A percentile compares a stretch with the other conserved stretches of the same genome.
phyloP scores from a whole-genome alignment of 1,140 invertebrate genomes.

The Drosophila pectinifera region DNA sequence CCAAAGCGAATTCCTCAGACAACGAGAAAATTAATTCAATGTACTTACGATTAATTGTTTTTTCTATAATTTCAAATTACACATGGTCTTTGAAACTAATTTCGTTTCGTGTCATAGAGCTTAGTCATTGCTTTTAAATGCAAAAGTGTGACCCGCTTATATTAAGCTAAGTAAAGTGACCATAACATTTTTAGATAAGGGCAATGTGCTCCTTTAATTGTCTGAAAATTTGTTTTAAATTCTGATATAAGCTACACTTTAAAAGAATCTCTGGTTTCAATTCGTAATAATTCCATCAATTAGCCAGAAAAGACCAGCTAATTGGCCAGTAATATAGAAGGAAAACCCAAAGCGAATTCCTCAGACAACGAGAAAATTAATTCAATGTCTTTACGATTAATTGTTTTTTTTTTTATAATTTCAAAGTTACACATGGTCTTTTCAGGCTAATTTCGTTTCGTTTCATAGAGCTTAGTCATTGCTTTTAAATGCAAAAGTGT shows the following conservation, averaged over 20 bases:
- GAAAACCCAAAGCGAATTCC: no score
- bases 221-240: no score
- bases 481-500: neutral
- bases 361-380: neutral
- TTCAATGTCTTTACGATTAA: neutral
- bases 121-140: neutral
- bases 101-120: neutral
- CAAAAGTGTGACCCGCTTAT: neutral
- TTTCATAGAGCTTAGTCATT: neutral
- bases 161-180: no score
- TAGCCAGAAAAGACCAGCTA: slow-evolving; percentile 39
- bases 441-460: no score
- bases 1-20: neutral
- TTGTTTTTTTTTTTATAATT: neutral
- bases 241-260: no score
- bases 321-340: slow-evolving; percentile 42
- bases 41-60: neutral
- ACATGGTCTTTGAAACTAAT: no score
- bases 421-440: neutral
- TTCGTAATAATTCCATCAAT: neutral
- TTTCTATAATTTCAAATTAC: neutral
- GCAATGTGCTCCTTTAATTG: neutral
- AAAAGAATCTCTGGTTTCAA: neutral
- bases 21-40: neutral
- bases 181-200: neutral